Percentiles rank a stretch among this genome's conserved stretches.
These are phyloP conservation scores for Neotoxoptera formosana DNA, from an alignment of 1,140 invertebrate species.

Conservation along the genomic window DNA sequence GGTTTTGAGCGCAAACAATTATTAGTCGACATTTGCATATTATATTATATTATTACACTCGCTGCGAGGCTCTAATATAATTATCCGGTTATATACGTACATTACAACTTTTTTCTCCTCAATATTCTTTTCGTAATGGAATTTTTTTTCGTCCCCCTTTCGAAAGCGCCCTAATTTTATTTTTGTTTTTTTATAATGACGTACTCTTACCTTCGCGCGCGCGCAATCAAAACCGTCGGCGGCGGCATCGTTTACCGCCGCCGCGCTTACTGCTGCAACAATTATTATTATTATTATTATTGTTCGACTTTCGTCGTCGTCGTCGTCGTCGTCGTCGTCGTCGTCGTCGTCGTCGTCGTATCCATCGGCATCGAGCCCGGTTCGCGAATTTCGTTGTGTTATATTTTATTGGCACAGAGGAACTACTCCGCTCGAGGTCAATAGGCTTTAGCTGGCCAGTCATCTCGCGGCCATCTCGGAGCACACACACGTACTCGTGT, in stretches of 20 bases:
- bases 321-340: background rate
- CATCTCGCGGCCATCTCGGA: background rate
- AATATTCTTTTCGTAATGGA: background rate
- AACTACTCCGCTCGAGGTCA: background rate
- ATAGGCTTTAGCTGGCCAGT: background rate
- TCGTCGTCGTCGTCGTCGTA: background rate
- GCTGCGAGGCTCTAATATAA: background rate
- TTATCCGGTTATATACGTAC: background rate
- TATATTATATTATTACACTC: background rate
- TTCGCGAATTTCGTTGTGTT: background rate
- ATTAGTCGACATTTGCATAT: conserved; percentile 40
- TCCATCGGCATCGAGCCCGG: background rate
- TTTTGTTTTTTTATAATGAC: background rate
- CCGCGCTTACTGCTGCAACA: background rate
- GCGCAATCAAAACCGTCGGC: background rate
- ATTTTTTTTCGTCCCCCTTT: conserved; percentile 1
- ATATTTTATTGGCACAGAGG: background rate
- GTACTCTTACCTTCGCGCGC: background rate
- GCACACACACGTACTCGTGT: background rate
- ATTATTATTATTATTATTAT: too few species aligned
- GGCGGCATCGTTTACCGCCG: background rate
- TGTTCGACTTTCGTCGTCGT: background rate
- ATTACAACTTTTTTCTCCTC: background rate
- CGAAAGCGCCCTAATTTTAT: conserved; percentile 30
- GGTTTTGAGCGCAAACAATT: background rate